Evolutionary conservation across 2,797 vertebrate genomes (phyloP).

Genomic region (Simalia tracyae): DNA sequence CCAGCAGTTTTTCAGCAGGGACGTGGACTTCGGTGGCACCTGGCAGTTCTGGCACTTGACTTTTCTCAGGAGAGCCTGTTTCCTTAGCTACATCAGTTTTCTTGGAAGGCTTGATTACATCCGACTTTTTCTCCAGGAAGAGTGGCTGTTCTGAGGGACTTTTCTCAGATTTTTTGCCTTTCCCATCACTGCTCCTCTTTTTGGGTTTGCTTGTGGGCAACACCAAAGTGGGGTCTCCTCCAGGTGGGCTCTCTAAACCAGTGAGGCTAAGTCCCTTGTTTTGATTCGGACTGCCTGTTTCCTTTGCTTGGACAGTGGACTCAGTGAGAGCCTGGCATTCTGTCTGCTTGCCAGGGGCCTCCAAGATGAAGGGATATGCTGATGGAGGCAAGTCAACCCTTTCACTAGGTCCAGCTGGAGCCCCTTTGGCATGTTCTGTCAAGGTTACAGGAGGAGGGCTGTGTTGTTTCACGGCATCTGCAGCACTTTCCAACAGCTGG

Average conservation of each 20-base stretch:
- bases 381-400: not conserved
- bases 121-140: not conserved
- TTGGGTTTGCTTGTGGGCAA: slow-evolving; percentile 12
- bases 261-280: not conserved
- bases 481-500: not conserved
- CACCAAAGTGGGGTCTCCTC: not conserved
- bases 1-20: not conserved
- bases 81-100: slow-evolving; percentile 4
- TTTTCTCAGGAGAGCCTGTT: not conserved
- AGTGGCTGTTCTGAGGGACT: not conserved
- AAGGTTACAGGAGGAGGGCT: accelerated
- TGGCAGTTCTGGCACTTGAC: not conserved
- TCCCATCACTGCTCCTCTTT: slow-evolving; percentile 48
- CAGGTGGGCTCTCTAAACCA: not conserved
- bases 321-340: accelerated
- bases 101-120: not conserved
- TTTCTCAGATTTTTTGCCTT: slow-evolving; percentile 42
- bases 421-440: not conserved
- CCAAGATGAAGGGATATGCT: slow-evolving; percentile 11
- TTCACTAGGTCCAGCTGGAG: not conserved
- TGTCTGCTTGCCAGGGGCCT: not conserved
- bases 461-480: accelerated
- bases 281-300: accelerated
- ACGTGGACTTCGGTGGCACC: not conserved
- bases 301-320: not conserved